Base-by-base conservation (phyloP, 1,140 invertebrate genomes). In the Diachasmimorpha longicaudata region DNA sequence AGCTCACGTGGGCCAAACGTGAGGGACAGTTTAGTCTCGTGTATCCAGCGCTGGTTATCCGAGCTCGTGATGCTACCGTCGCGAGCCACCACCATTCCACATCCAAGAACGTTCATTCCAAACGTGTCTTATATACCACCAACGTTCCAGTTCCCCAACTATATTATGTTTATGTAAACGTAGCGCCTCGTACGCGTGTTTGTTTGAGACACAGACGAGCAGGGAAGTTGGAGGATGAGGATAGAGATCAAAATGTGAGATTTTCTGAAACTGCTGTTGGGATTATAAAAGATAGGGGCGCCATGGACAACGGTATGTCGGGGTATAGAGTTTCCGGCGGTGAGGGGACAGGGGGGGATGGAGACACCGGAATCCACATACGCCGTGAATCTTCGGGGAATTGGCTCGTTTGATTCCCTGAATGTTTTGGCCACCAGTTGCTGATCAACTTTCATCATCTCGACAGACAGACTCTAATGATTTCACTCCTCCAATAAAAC, bases 241-340 rank as follows among this genome's bases (percentile, higher is more conserved):
- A 10, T 71, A 46, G 80, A 86, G 87, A 87, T 88, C 83, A 84
- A 82, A 82, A 81, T 80, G 70, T 44, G 74, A 87, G 86, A 86
- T 87, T 86, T 86, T 85, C 80, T 69, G 80, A 80, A 84, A 84
- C 84, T 79, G 79, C 78, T 71, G 75, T 67, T 66, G 44, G 48
- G 13, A n/a, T 80, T 78, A 83, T 87, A 86, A 87, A 87, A 84
- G 83, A 87, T 85, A 82, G 83, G 84, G 86, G 86, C 85, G 86
- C 82, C 83, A 82, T 44, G 74, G 77, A 74, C 52, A 46, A 66
- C 31, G 81, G 81, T 82, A 83, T 82, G 81, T 78, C 79, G 76
- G 69, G 79, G 79, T 87, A 85, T 88, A 84, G 79, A 85, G 81
- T 88, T 88, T 16, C 86, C 86, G 82, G 79, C 86, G 82, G 79